Evolutionary conservation across 2,797 vertebrate species (phyloP), one percentile per base, ranked within the genome.

Genomic region (Varecia variegata): DNA sequence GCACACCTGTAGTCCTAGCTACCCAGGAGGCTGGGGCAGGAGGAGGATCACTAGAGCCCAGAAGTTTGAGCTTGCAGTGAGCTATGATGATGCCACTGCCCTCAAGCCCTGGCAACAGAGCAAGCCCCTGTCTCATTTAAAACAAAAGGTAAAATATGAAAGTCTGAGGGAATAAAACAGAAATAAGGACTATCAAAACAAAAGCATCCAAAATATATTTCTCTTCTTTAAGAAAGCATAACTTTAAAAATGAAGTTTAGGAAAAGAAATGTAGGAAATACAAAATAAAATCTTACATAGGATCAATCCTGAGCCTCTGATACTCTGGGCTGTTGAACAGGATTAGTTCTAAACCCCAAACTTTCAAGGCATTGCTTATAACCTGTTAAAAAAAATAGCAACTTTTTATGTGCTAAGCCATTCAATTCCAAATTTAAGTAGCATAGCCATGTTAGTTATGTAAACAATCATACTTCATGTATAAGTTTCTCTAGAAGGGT

Each of bases 291-390:
- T 97, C 99, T 99, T 99, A 99, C 99, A 99, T 99, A 97, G 99
- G 99, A 97, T 99, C 99, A 58, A 99, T 99, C 98, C 99, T 99
- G 98, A 99, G 98, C 93, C 99, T 99, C 98, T 99, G 99, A 98
- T 99, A 99, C 97, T 99, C 99, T 96, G 99, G 99, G 97, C 99
- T 99, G 99, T 99, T 99, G 98, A 99, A 99, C 93, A 99, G 99
- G 98, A 99, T 99, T 97, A 99, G 98, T 98, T 99, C 99, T 99
- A 99, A 99, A 96, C 99, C 99, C 99, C 99, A 99, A 68, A 99
- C 99, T 98, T 99, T 99, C 97, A 99, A 98, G 97, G 99, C 99
- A 98, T 99, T 99, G 98, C 99, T 99, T 99, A 99, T 99, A 98
- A 99, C 99, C 99, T 99, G 98, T 65, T 96, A 60, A 74, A 88